A percentile compares a stretch with the other conserved stretches of the same genome.
Evolutionary conservation across 2,888 invertebrate genomes (phyloP).

Genomic region (Boloria euphrosyne): DNA sequence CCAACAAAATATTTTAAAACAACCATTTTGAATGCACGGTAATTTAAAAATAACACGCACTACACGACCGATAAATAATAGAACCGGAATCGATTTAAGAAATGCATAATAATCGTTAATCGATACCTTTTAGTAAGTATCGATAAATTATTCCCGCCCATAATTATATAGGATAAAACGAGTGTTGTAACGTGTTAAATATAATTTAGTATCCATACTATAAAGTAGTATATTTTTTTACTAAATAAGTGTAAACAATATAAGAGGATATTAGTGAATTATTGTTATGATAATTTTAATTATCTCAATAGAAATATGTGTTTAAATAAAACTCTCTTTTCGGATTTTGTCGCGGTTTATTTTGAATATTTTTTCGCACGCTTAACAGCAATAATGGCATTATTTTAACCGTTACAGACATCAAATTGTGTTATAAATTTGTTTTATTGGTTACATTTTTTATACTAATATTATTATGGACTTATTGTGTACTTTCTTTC

Average conservation of each 20-base stretch:
- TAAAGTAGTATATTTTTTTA: not conserved
- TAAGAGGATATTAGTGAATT: no score
- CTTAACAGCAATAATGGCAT: no score
- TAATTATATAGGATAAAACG: not conserved
- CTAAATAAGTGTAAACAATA: not conserved
- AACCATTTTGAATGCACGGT: not conserved
- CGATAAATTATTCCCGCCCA: conserved; percentile 11
- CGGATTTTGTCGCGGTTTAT: no score
- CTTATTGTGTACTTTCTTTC: no score
- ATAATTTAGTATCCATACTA: not conserved
- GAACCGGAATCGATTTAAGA: conserved; percentile 8
- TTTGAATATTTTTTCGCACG: no score
- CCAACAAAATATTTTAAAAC: not conserved
- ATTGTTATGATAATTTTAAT: no score
- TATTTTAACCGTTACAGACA: no score
- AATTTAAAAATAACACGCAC: conserved; percentile 1
- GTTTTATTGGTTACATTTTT: no score
- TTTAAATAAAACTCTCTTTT: no score
- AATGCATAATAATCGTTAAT: conserved; percentile 1
- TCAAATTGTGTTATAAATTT: no score
- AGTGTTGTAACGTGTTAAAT: not conserved
- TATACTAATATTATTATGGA: no score
- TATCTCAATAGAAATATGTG: no score
- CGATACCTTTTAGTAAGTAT: conserved; percentile 2
- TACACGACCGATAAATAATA: conserved; percentile 9